phyloP scores from a whole-genome alignment of 2,113 vertebrate species.

The Stomatorhinus ivindoensis region DNA sequence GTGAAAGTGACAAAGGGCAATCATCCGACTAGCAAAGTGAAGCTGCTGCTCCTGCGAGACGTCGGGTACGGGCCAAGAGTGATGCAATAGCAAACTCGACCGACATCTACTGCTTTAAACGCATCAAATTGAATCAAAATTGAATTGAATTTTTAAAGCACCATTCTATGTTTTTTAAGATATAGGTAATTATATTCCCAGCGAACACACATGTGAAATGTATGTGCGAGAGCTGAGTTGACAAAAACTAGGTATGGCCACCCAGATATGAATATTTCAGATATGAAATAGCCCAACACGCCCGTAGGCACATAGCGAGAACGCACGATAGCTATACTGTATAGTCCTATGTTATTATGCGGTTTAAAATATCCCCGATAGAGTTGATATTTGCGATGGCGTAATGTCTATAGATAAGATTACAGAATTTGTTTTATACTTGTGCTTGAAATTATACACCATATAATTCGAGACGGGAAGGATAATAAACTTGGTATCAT shows the following conservation, averaged over 20 bases:
- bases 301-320: neutral
- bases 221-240: neutral
- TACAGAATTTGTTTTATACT: neutral
- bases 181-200: neutral
- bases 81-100: neutral
- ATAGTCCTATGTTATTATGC: neutral
- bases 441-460: neutral
- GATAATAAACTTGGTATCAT: neutral
- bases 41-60: slow-evolving; percentile 27
- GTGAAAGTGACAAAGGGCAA: slow-evolving; percentile 48
- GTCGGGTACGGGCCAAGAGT: slow-evolving; percentile 24
- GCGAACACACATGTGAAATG: neutral
- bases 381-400: neutral
- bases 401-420: neutral
- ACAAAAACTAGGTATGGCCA: neutral
- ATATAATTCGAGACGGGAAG: neutral
- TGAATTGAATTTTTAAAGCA: neutral
- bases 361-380: neutral
- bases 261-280: neutral
- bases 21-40: slow-evolving; percentile 42
- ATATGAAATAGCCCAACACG: neutral
- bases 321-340: neutral
- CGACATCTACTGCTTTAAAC: neutral
- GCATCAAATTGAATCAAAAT: neutral
- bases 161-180: neutral